Evolutionary conservation across 2,888 invertebrate genomes (phyloP), one percentile per base, ranked within the genome.

Genomic region (Strigamia crassipes): DNA sequence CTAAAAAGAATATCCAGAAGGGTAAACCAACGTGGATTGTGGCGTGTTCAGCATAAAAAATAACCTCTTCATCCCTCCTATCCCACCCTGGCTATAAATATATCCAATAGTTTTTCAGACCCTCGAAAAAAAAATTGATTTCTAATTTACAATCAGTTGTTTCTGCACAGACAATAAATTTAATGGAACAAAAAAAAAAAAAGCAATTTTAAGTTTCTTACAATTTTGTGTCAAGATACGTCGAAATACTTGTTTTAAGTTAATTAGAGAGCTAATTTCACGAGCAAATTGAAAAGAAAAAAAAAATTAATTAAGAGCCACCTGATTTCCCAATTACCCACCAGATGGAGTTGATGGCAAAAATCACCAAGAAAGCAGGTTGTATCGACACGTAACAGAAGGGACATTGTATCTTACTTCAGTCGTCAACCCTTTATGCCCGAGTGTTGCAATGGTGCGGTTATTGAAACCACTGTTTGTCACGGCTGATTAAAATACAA

Each of bases 31-130:
- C 15, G 73, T 73, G 73, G 73, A 73, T 73, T 73, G 73, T 31
- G 73, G 73, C 27, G 73, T 73, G 73, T 73, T 73, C 27, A 73
- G 73, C 73, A 73, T 73, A 73, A 73, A 73, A 73, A 73, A 73
- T 56, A 73, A 73, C 31, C 73, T 61, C 61, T 73, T 73, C 73
- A 73, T 73, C 73, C 56, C 56, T 56, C 18, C 56, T 56, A 56
- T 56, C 18, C 38, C 56, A 56, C n/a, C 6, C 21, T n/a, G 27
- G 10, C 23, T 12, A 61, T 61, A 61, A 61, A 61, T 61, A 61
- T 61, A 61, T 21, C 18, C n/a, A 46, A 46, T 6, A 46, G n/a
- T 46, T 46, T 46, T 46, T 13, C 13, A 13, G 4, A n/a, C n/a
- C 6, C 15, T 18, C 56, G n/a, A n/a, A 56, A 56, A 56, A 56